A percentile compares a stretch with the other conserved stretches of the same genome.
phyloP scores from a whole-genome alignment of 2,113 vertebrate species.

The Solenodon paradoxus region DNA sequence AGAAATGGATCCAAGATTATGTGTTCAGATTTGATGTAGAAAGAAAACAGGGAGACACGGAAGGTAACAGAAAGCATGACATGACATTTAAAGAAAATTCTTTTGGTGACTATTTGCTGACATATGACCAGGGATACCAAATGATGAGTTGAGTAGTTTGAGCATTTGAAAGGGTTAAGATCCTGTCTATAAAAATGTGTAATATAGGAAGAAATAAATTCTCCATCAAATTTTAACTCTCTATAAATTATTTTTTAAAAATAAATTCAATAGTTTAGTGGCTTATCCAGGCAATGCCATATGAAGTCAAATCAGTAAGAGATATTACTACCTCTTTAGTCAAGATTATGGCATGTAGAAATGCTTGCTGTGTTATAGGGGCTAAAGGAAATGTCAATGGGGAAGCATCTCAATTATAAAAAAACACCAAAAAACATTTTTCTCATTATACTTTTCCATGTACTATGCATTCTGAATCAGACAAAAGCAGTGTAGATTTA shows the following conservation, averaged over 20 bases:
- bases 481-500: neutral
- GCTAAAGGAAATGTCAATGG: neutral
- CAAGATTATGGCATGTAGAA: neutral
- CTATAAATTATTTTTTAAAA: neutral
- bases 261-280: neutral
- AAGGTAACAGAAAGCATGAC: neutral
- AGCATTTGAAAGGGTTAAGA: neutral
- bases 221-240: neutral
- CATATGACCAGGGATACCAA: neutral
- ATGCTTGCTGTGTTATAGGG: neutral
- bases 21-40: neutral
- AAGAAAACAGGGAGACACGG: neutral
- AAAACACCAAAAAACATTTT: neutral
- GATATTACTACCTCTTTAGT: neutral
- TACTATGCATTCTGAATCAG: neutral
- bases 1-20: neutral
- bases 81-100: neutral
- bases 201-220: neutral
- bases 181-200: neutral
- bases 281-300: neutral
- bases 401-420: neutral
- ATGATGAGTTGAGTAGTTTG: neutral
- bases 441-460: neutral
- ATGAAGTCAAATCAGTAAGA: neutral
- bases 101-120: neutral